A percentile compares a stretch with the other conserved stretches of the same genome.
phyloP scores from a whole-genome alignment of 1,140 invertebrate species.

The Drosophila malerkotliana region DNA sequence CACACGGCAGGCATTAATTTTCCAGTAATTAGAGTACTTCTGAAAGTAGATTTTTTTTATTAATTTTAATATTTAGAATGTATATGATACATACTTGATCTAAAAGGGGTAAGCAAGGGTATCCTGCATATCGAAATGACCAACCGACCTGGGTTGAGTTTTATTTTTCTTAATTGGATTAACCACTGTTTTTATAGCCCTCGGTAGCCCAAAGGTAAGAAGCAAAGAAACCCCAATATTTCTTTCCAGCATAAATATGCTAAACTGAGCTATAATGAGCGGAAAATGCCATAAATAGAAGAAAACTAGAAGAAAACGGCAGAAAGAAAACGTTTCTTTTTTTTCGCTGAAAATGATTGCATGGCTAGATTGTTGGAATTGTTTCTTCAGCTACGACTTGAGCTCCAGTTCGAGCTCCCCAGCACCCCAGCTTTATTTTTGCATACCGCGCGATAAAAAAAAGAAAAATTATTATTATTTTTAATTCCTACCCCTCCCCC shows the following conservation, averaged over 20 bases:
- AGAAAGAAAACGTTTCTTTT: conserved; percentile 5
- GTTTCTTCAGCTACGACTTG: conserved; percentile 17
- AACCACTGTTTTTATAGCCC: conserved; percentile 66
- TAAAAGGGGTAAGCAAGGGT: conserved; percentile 12
- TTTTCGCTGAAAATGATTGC: conserved; percentile 43
- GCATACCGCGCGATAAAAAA: conserved; percentile 41
- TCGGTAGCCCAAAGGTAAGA: conserved; percentile 43
- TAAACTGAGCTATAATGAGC: conserved; percentile 45
- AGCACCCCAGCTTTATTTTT: conserved; percentile 4
- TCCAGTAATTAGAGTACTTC: not conserved
- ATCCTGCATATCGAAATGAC: conserved; percentile 36
- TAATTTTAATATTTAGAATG: too few relatives aligned
- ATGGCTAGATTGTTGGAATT: conserved; percentile 30
- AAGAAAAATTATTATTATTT: conserved; percentile 26
- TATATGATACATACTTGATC: too few relatives aligned
- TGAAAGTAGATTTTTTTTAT: not conserved
- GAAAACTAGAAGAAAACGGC: conserved; percentile 9
- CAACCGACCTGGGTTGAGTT: conserved; percentile 4
- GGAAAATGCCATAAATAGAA: conserved; percentile 43
- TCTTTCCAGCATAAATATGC: conserved; percentile 48
- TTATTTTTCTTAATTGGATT: conserved; percentile 79
- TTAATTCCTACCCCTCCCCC: conserved; percentile 23
- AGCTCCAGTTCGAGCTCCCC: conserved; percentile 1
- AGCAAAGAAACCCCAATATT: conserved; percentile 68
- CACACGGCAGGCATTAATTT: not conserved